phyloP scores from a whole-genome alignment of 2,113 vertebrate species.

The Istiophorus platypterus region DNA sequence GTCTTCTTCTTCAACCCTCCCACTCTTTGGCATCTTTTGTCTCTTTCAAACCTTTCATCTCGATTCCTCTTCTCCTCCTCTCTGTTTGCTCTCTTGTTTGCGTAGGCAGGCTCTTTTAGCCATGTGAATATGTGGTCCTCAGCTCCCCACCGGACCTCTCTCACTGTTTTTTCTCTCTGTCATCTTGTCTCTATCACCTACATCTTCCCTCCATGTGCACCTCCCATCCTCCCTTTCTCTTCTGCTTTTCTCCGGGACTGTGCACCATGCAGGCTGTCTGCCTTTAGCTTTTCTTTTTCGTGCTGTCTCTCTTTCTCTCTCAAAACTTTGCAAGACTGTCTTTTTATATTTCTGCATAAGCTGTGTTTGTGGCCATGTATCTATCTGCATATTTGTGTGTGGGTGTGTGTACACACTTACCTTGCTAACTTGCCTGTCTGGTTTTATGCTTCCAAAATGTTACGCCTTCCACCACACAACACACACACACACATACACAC shows the following conservation, averaged over 20 bases:
- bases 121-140: slow-evolving; percentile 28
- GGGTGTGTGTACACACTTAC: not conserved
- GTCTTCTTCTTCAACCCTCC: slow-evolving; percentile 35
- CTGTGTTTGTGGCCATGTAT: slow-evolving; percentile 41
- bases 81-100: slow-evolving; percentile 23
- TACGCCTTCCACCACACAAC: not conserved
- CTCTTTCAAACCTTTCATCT: slow-evolving; percentile 15
- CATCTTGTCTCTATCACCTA: slow-evolving; percentile 3
- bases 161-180: slow-evolving; percentile 6
- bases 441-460: too few species aligned
- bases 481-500: not conserved
- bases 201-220: not conserved
- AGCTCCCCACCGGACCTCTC: slow-evolving; percentile 24
- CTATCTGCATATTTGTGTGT: slow-evolving; percentile 43
- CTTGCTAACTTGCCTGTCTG: slow-evolving; percentile 12
- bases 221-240: not conserved
- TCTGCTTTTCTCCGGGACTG: slow-evolving; percentile 39
- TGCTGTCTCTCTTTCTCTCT: slow-evolving; percentile 9
- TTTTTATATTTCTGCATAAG: slow-evolving; percentile 57
- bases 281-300: not conserved
- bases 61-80: not conserved
- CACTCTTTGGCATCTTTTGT: slow-evolving; percentile 27
- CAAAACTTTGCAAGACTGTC: slow-evolving; percentile 42
- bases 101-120: slow-evolving; percentile 27
- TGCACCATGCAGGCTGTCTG: slow-evolving; percentile 33